These are phyloP conservation scores for Luehdorfia chinensis DNA, from an alignment of 1,140 invertebrate species.

Conservation along the genomic window DNA sequence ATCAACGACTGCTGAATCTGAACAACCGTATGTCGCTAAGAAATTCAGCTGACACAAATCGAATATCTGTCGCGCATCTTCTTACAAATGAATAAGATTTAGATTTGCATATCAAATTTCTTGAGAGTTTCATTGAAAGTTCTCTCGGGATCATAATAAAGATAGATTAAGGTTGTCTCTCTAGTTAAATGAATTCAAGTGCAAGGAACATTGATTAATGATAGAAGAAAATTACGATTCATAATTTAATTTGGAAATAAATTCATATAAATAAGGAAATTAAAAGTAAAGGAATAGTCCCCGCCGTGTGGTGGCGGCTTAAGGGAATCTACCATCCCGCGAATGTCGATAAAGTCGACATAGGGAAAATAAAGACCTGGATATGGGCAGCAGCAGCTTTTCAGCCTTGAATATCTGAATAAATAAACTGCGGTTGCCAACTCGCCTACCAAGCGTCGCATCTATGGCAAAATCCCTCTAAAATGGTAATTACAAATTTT, in stretches of 20 bases:
- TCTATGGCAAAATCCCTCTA: too few species aligned
- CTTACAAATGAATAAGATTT: slow-evolving; percentile 17
- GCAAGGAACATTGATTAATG: slow-evolving; percentile 8
- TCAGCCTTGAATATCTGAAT: too few species aligned
- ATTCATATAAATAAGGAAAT: neutral
- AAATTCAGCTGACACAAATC: slow-evolving; percentile 12
- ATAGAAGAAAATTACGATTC: neutral
- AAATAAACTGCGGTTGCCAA: too few species aligned
- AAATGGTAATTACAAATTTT: too few species aligned
- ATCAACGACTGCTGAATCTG: too few species aligned
- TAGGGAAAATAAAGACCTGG: too few species aligned
- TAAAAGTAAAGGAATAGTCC: too few species aligned
- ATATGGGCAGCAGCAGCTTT: too few species aligned
- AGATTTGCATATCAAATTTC: slow-evolving; percentile 15
- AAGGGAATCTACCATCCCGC: too few species aligned
- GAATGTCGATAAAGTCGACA: too few species aligned
- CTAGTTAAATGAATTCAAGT: slow-evolving; percentile 1
- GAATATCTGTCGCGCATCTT: slow-evolving; percentile 9
- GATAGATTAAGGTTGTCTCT: slow-evolving; percentile 14
- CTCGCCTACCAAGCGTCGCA: too few species aligned
- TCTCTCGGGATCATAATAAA: slow-evolving; percentile 9
- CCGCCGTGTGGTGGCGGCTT: too few species aligned
- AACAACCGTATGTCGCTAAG: slow-evolving; percentile 2
- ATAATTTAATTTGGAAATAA: neutral
- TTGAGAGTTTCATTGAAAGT: slow-evolving; percentile 4